Conservation (phyloP, 1,140 invertebrate species). For the Drosophila novamexicana region DNA sequence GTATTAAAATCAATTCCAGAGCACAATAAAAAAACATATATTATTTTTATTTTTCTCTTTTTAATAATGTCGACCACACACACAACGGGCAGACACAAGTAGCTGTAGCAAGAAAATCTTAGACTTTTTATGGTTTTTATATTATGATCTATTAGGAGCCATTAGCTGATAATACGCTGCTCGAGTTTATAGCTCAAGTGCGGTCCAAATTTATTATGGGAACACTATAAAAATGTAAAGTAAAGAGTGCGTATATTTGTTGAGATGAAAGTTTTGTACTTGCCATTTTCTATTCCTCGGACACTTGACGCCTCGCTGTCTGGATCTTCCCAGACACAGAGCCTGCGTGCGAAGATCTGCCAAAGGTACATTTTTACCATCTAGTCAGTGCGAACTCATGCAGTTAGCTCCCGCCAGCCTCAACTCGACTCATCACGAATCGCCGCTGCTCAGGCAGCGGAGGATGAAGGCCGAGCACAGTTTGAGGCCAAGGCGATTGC, state of each 20-base stretch:
- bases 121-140: constrained; percentile 61
- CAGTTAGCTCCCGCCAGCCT: constrained; percentile 18
- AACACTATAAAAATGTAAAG: background rate
- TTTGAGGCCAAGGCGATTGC: constrained; percentile 32
- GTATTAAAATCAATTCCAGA: constrained; percentile 30
- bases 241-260: background rate
- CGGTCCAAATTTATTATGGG: constrained; percentile 2
- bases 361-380: constrained; percentile 10
- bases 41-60: background rate
- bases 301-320: constrained; percentile 25
- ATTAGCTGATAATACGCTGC: constrained; percentile 67
- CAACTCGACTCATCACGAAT: background rate
- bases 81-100: constrained; percentile 57
- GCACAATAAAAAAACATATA: constrained; percentile 27
- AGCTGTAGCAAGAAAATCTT: constrained; percentile 50
- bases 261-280: background rate
- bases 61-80: constrained; percentile 51
- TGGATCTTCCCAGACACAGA: constrained; percentile 1
- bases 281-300: background rate
- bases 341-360: too few species aligned
- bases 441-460: constrained; percentile 9
- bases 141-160: constrained; percentile 78
- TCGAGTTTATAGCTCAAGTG: constrained; percentile 15
- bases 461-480: constrained; percentile 58
- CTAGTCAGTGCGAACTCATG: constrained; percentile 9